Conservation (phyloP, 1,140 invertebrate species). For the Belonocnema kinseyi region DNA sequence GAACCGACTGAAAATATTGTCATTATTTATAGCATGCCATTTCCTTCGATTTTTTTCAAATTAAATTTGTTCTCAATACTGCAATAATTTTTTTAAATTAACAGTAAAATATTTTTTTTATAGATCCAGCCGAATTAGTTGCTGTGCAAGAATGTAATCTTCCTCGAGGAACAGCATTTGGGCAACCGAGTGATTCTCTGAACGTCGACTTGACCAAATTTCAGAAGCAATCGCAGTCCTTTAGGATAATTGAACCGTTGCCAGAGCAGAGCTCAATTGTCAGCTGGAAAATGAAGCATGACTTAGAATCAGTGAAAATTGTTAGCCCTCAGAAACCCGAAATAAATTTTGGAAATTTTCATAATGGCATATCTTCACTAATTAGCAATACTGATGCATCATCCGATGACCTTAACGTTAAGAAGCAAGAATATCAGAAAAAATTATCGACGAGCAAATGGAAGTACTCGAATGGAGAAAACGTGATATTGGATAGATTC, state of each 20-base stretch:
- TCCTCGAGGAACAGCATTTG: conserved; percentile 37
- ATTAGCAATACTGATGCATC: conserved; percentile 22
- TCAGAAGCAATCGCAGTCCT: conserved; percentile 47
- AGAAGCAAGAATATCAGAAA: conserved; percentile 48
- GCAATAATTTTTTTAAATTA: neutral
- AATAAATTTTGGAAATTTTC: conserved; percentile 43
- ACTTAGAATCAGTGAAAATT: conserved; percentile 42
- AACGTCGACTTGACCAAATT: neutral
- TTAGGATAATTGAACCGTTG: conserved; percentile 70
- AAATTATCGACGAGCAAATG: conserved; percentile 45
- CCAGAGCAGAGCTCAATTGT: conserved; percentile 64
- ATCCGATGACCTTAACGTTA: conserved; percentile 17
- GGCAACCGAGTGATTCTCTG: conserved; percentile 36
- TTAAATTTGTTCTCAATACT: neutral
- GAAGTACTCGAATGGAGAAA: conserved; percentile 54
- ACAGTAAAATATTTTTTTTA: neutral
- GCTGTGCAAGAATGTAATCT: conserved; percentile 47
- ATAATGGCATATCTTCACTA: conserved; percentile 36
- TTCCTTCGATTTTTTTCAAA: too few relatives aligned
- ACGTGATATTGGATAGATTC: conserved; percentile 68
- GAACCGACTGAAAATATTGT: too few relatives aligned
- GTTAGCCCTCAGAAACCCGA: conserved; percentile 38
- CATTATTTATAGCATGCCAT: too few relatives aligned
- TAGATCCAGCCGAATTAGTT: conserved; percentile 51
- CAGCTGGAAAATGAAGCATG: conserved; percentile 56